Evolutionary conservation across 2,888 invertebrate genomes (phyloP), one percentile per base, ranked within the genome.

Genomic region (Laspeyria flexula): DNA sequence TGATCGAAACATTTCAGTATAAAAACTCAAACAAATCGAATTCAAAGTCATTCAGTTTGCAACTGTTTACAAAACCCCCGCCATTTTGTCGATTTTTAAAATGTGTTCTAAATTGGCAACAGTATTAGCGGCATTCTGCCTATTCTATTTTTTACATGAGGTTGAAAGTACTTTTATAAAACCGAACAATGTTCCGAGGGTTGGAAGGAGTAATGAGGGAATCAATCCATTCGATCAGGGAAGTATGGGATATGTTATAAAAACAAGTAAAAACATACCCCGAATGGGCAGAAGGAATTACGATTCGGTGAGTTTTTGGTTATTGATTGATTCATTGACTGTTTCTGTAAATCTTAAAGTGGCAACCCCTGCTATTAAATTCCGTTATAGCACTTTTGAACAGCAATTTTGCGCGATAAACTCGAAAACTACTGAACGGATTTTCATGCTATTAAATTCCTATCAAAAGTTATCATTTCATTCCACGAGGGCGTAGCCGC

Each of bases 241-340:
- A 29, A 64, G 80, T 43, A 84, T 87, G 86, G 91, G 90, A 2
- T 92, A 92, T 46, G 92, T 92, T 52, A 91, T 92, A 38, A 91
- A 91, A 77, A 88, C 89, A 0, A 86, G 81, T 68, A 92, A 91
- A 57, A 90, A 87, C 66, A 91, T 92, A 64, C 92, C 92, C 12
- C 75, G 92, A 1, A 90, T 92, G 86, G 92, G 92, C 1, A 75
- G 92, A 60, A 81, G 92, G 58, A 92, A 91, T 60, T 90, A 84
- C 40, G 88, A 91, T 68, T 90, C 89, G 69, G 91, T 92, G 72
- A 83, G 88, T 60, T 2, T 4, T 0, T 29, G 25, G 33, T 0
- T 12, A 16, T 18, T 18, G 5, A 3, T 3, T 18, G 3, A 30
- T 29, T 16, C 9, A 1, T 7, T 16, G n/a, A 0, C 10, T 4